Evolutionary conservation across 2,113 vertebrate species (phyloP).

Genomic region (Daphoenositta chrysoptera): DNA sequence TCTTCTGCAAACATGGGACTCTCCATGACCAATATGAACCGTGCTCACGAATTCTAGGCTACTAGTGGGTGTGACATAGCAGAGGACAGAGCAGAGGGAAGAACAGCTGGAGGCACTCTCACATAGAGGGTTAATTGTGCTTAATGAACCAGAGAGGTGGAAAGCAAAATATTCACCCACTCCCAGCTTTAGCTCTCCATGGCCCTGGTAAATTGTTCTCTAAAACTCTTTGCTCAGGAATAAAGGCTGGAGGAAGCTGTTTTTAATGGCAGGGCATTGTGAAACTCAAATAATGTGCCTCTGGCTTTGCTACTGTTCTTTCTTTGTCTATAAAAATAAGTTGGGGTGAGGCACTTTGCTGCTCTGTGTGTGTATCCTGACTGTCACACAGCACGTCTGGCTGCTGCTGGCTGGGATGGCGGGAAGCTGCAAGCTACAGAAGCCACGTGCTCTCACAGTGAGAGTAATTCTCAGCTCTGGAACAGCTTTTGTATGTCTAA

Average conservation of each 20-base stretch:
- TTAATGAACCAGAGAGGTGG: not conserved
- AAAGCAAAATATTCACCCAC: conserved; percentile 36
- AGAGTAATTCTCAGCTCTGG: not conserved
- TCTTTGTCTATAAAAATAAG: not conserved
- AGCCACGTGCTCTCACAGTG: not conserved
- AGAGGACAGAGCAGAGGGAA: not conserved
- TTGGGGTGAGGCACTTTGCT: not conserved
- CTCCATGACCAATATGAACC: not conserved
- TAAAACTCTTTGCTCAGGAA: not conserved
- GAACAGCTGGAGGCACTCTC: not conserved
- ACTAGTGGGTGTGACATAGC: not conserved
- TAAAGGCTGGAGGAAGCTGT: not conserved
- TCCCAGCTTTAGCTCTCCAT: not conserved
- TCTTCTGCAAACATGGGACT: not conserved
- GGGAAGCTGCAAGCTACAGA: not conserved
- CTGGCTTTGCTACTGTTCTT: not conserved
- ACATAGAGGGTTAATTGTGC: not conserved
- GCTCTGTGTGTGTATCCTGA: not conserved
- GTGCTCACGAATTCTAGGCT: not conserved
- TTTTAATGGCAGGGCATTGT: not conserved
- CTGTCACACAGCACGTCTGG: rapidly evolving
- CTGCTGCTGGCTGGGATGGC: not conserved
- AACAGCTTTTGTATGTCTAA: not conserved
- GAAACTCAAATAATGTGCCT: not conserved
- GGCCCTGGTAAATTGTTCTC: not conserved